A percentile compares a stretch with the other conserved stretches of the same genome.
phyloP scores from a whole-genome alignment of 2,113 vertebrate species.

The Dicrurus megarhynchus region DNA sequence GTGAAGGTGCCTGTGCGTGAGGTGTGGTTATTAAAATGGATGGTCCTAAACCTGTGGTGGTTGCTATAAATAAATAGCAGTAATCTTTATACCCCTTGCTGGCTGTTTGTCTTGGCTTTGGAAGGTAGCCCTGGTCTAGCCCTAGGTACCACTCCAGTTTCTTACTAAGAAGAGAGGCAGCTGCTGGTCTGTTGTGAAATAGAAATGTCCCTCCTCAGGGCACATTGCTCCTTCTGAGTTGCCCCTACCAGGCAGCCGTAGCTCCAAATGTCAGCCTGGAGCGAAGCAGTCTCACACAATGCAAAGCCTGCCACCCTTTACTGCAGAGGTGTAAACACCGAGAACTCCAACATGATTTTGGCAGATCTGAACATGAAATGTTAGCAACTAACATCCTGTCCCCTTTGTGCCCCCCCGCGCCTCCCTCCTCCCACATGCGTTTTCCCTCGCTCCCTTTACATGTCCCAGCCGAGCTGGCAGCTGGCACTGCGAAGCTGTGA shows the following conservation, averaged over 20 bases:
- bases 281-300: not conserved
- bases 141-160: not conserved
- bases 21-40: not conserved
- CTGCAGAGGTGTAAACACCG: not conserved
- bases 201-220: not conserved
- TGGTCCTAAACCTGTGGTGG: not conserved
- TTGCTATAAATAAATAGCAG: not conserved
- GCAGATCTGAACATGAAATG: not conserved
- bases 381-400: not conserved
- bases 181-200: not conserved
- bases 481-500: not conserved
- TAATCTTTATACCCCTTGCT: not conserved
- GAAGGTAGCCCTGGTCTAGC: not conserved
- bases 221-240: not conserved
- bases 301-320: not conserved
- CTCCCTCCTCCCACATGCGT: not conserved
- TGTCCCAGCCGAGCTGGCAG: not conserved
- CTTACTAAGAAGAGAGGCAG: not conserved
- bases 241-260: not conserved
- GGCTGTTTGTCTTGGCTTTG: not conserved
- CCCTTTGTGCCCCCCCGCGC: rapidly evolving
- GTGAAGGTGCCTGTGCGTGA: not conserved
- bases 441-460: not conserved
- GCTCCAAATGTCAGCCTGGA: not conserved
- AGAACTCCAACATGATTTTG: not conserved